Percentiles rank a stretch among this genome's conserved stretches.
phyloP scores from a whole-genome alignment of 2,888 invertebrate genomes.

The Epirrhoe alternata region DNA sequence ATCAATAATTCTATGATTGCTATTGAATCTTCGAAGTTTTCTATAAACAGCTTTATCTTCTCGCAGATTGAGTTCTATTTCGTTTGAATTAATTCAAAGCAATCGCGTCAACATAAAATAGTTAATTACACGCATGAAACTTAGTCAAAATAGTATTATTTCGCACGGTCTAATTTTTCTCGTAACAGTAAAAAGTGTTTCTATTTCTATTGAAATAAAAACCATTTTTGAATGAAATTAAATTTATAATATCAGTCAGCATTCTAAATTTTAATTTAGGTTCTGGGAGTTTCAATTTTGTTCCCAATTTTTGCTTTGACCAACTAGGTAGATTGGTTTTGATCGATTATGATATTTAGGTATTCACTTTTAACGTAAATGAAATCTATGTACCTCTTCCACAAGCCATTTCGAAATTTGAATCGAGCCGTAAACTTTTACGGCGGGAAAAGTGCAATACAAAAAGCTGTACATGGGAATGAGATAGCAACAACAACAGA shows the following conservation, averaged over 20 bases:
- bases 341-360: too few species aligned
- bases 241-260: slow-evolving; percentile 30
- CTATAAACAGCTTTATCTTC: background rate
- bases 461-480: slow-evolving; percentile 61
- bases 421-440: slow-evolving; percentile 67
- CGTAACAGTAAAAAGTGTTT: background rate
- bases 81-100: slow-evolving; percentile 4
- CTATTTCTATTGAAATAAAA: background rate
- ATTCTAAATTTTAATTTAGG: background rate
- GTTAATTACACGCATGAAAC: slow-evolving; percentile 56
- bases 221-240: slow-evolving; percentile 30
- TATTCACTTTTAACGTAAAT: too few species aligned
- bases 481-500: slow-evolving; percentile 49
- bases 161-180: slow-evolving; percentile 58
- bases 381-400: background rate
- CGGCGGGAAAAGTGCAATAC: slow-evolving; percentile 70
- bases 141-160: slow-evolving; percentile 67
- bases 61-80: slow-evolving; percentile 2
- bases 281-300: background rate
- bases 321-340: background rate
- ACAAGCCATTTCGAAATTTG: slow-evolving; percentile 61
- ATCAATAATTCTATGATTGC: background rate
- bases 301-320: background rate
- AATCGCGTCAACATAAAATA: slow-evolving; percentile 47
- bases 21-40: background rate